A percentile compares a stretch with the other conserved stretches of the same genome.
These are phyloP conservation scores for Drosophila mercatorum DNA, from an alignment of 2,888 invertebrate species.

Conservation along the genomic window DNA sequence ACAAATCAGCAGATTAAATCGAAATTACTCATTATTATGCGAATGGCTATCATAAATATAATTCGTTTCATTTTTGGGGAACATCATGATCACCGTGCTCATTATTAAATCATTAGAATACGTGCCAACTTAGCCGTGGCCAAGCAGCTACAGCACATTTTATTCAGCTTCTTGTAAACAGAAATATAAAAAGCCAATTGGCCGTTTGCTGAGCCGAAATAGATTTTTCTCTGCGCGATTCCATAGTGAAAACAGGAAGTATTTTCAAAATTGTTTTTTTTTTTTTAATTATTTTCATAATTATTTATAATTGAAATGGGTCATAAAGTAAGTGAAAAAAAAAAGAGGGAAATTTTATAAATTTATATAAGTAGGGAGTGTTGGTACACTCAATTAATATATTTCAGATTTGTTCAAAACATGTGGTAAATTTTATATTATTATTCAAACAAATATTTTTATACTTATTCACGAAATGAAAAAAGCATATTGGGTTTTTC, in stretches of 20 bases:
- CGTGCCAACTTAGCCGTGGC: conserved; percentile 39
- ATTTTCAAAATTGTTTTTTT: not conserved
- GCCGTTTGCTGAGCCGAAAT: not conserved
- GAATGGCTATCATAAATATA: conserved; percentile 54
- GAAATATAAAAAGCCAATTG: conserved; percentile 2
- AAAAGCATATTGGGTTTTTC: too few relatives aligned
- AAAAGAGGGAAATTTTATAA: not conserved
- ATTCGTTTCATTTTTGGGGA: conserved; percentile 6
- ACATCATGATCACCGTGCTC: conserved; percentile 20
- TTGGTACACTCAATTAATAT: not conserved
- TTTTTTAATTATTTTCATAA: not conserved
- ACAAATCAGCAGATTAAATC: conserved; percentile 55
- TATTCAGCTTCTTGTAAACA: conserved; percentile 14
- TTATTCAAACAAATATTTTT: too few relatives aligned
- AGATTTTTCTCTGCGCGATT: conserved; percentile 5
- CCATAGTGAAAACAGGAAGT: conserved; percentile 14
- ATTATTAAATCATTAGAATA: conserved; percentile 41
- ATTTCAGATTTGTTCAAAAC: too few relatives aligned
- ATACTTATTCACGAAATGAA: too few relatives aligned
- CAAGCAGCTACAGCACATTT: conserved; percentile 27
- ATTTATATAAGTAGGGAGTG: too few relatives aligned
- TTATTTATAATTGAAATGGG: not conserved
- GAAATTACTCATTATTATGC: conserved; percentile 54
- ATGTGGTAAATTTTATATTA: too few relatives aligned
- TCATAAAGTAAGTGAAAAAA: not conserved